Conservation (phyloP, 2,888 invertebrate genomes). For the Camponotus fellah region DNA sequence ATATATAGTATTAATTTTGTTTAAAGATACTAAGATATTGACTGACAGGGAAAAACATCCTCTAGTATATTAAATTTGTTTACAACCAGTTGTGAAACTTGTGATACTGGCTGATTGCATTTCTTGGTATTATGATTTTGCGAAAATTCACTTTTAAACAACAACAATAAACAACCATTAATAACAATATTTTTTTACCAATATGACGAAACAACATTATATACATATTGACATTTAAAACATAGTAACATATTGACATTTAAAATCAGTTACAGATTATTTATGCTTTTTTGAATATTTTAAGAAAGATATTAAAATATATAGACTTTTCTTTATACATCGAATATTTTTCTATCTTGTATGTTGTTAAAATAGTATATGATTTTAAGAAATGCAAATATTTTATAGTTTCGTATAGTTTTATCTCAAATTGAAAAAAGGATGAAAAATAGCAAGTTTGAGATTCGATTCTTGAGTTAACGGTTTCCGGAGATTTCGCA, state of each 20-base stretch:
- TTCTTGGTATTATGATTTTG: neutral
- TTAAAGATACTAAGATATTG: too few relatives aligned
- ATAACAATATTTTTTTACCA: slow-evolving; percentile 26
- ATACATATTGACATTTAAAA: neutral
- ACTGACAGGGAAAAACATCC: neutral
- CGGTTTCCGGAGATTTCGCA: neutral
- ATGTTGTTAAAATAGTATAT: too few relatives aligned
- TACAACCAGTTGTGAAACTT: neutral
- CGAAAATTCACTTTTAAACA: neutral
- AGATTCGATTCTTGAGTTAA: slow-evolving; percentile 5
- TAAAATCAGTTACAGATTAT: neutral
- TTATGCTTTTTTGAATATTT: neutral
- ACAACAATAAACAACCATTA: neutral
- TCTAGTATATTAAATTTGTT: neutral
- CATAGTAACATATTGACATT: neutral
- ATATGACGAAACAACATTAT: neutral
- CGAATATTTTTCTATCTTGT: neutral
- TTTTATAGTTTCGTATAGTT: neutral
- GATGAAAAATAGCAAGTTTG: neutral
- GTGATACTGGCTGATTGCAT: neutral
- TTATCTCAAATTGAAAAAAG: neutral
- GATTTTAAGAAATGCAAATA: neutral
- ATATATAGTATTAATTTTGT: too few relatives aligned
- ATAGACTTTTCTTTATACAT: neutral
- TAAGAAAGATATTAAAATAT: neutral